Evolutionary conservation across 2,888 invertebrate genomes (phyloP), one percentile per base, ranked within the genome.

Genomic region (Polydrusus cervinus): DNA sequence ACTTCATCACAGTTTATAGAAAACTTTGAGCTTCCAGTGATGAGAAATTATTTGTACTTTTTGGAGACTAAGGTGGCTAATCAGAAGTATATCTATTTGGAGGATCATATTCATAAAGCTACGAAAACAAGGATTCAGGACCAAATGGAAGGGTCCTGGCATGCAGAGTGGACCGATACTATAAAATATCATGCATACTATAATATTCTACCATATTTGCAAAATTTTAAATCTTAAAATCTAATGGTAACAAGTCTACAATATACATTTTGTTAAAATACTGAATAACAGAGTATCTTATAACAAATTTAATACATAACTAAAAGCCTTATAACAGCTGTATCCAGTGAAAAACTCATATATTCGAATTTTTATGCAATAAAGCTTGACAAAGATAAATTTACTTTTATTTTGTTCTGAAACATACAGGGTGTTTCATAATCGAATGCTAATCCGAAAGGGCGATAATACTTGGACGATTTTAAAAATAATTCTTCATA

Each of bases 121-220:
- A 86, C 87, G 0, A 85, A 85, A 80, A 84, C 85, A 8, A 80
- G 87, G 61, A 84, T 87, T 74, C 87, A 87, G 75, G 87, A 88
- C 79, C 86, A 86, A 68, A 72, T 88, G 78, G 87, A 87, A 79
- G 79, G 82, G 51, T 85, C 86, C 11, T 88, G 88, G 88, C 87
- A 88, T 71, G 80, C 83, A 25, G 87, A 87, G 77, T 88, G 88
- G 88, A 87, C 84, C 0, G 87, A 87, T 53, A 79, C 78, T 65
- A 79, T 83, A 77, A 81, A 76, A 71, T 65, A 78, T 69, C 72
- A 74, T 14, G 30, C 78, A 25, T 78, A 78, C 66, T 70, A 75
- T 30, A 70, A 77, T 53, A 65, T 72, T 49, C 51, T 75, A 40
- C 73, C 78, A 71, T 75, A 72, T 62, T 43, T 78, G 40, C 72